Evolutionary conservation across 2,888 invertebrate genomes (phyloP).

Genomic region (Ceratothoa steindachneri): DNA sequence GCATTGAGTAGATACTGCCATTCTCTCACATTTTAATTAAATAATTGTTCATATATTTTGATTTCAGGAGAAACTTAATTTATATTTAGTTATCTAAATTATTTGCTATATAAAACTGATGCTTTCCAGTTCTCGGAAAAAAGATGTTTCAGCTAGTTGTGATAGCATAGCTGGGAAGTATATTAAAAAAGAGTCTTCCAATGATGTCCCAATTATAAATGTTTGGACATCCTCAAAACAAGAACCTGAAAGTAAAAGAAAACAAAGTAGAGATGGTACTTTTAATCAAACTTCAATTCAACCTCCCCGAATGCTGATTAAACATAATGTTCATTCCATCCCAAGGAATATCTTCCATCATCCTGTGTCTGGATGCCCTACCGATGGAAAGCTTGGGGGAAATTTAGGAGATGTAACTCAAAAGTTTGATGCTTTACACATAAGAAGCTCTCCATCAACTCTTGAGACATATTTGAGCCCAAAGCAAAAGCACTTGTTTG

Average conservation of each 20-base stretch:
- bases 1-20: no score
- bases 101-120: slow-evolving; percentile 17
- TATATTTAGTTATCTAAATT: no score
- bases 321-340: neutral
- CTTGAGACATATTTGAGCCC: neutral
- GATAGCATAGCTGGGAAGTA: slow-evolving; percentile 41
- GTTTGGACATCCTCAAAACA: slow-evolving; percentile 33
- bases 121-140: slow-evolving; percentile 39
- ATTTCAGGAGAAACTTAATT: no score
- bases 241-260: slow-evolving; percentile 24
- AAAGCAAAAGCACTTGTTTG: neutral
- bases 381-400: neutral
- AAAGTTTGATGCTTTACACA: neutral
- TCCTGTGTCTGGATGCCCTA: neutral
- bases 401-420: neutral
- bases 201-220: slow-evolving; percentile 40
- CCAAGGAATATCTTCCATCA: neutral
- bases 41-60: no score
- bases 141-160: slow-evolving; percentile 42
- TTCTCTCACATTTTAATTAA: no score
- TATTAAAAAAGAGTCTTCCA: slow-evolving; percentile 41
- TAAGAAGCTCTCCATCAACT: neutral
- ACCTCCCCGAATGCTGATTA: neutral
- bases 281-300: neutral
- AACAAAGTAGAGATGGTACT: neutral